Conservation (phyloP, 2,797 vertebrate species). For the Micropoecilia bifurca region DNA sequence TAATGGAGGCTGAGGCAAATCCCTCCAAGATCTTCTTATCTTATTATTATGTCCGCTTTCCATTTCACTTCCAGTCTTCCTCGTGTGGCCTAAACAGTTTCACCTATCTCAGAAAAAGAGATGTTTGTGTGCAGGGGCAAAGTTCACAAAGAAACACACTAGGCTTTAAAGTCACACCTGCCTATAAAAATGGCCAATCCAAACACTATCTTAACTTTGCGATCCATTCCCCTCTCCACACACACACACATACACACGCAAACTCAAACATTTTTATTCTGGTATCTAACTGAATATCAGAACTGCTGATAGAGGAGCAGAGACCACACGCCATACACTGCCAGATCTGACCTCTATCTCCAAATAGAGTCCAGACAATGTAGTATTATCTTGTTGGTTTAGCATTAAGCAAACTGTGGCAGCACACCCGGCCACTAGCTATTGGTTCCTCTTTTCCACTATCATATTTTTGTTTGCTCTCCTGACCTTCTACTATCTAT, state of each 20-base stretch:
- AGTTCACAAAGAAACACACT: constrained; percentile 55
- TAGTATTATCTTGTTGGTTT: constrained; percentile 75
- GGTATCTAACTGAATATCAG: constrained; percentile 85
- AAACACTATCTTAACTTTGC: constrained; percentile 59
- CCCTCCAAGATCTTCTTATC: not conserved
- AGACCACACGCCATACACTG: constrained; percentile 53
- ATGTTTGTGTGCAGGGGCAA: constrained; percentile 30
- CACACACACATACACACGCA: not conserved
- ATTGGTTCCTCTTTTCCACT: constrained; percentile 72
- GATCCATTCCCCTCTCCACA: not conserved
- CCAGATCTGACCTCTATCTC: constrained; percentile 56
- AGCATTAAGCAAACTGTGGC: constrained; percentile 76
- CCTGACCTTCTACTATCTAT: constrained; percentile 57
- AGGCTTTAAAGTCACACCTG: constrained; percentile 60
- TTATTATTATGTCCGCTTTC: not conserved
- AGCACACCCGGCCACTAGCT: constrained; percentile 68
- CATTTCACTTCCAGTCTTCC: not conserved
- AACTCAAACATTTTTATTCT: constrained; percentile 14
- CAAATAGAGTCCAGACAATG: constrained; percentile 49
- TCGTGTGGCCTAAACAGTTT: constrained; percentile 1
- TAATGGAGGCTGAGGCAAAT: constrained; percentile 25
- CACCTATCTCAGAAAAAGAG: constrained; percentile 40
- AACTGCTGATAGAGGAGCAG: constrained; percentile 64
- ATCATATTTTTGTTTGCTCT: constrained; percentile 69
- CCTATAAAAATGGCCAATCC: constrained; percentile 35